Conservation (phyloP, 2,113 vertebrate species). For the Scolopax mira region DNA sequence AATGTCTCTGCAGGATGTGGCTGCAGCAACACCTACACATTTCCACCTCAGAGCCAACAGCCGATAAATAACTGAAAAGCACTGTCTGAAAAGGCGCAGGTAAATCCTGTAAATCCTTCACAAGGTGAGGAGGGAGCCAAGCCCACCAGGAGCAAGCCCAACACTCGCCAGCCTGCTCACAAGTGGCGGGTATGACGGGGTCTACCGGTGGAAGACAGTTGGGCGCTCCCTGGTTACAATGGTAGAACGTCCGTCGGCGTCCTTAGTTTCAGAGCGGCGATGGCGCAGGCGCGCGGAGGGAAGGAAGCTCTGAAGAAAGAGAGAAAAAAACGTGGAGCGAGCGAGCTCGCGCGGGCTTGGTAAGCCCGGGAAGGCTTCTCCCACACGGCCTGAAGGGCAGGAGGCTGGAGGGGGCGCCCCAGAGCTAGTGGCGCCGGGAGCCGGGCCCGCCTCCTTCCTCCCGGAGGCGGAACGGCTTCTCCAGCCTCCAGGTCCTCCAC, state of each 20-base stretch:
- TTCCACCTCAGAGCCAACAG: neutral
- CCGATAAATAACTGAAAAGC: accelerated
- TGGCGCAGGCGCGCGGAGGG: accelerated
- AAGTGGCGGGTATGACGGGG: neutral
- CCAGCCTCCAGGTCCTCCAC: too few species aligned
- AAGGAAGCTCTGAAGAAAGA: accelerated
- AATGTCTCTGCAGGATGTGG: neutral
- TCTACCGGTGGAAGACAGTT: neutral
- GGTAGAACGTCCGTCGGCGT: neutral
- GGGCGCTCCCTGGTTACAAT: neutral
- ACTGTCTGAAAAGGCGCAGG: accelerated
- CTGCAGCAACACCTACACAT: neutral
- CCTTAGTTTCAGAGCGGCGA: neutral
- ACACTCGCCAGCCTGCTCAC: neutral
- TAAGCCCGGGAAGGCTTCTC: neutral
- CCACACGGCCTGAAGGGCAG: neutral
- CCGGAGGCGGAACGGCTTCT: neutral
- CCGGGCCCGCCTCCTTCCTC: too few species aligned
- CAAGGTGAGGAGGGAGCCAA: too few species aligned
- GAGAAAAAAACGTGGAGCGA: accelerated
- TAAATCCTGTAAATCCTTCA: too few species aligned
- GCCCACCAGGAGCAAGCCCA: too few species aligned
- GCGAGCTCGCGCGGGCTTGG: accelerated
- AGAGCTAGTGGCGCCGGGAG: too few species aligned
- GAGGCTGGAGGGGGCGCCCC: neutral